A percentile compares a stretch with the other conserved stretches of the same genome.
Evolutionary conservation across 2,113 vertebrate genomes (phyloP).

Genomic region (Potamarius usumacintae): DNA sequence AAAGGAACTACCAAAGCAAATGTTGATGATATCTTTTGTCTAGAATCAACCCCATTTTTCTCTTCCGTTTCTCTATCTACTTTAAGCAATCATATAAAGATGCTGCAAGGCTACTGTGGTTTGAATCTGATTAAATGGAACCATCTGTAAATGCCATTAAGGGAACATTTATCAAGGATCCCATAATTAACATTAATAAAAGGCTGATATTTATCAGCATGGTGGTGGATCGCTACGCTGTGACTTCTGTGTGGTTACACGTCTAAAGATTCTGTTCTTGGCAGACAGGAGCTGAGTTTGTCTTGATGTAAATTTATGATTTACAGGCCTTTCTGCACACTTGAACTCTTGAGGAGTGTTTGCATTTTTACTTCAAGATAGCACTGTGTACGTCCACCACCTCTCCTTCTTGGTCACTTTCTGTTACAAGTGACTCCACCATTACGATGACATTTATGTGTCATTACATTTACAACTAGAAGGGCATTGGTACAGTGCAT

Average conservation of each 20-base stretch:
- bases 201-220: not conserved
- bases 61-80: not conserved
- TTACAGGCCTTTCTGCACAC: not conserved
- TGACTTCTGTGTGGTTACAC: not conserved
- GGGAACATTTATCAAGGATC: not conserved
- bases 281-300: not conserved
- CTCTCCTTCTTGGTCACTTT: not conserved
- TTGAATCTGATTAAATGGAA: slow-evolving; percentile 1
- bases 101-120: not conserved
- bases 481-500: too few species aligned
- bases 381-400: not conserved
- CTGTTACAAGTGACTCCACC: not conserved
- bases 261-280: not conserved
- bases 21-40: not conserved
- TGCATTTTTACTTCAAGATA: not conserved
- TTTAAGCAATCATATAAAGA: not conserved
- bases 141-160: not conserved
- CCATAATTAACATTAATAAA: slow-evolving; percentile 14
- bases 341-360: not conserved
- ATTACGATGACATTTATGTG: not conserved
- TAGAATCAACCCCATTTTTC: not conserved
- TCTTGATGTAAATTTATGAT: not conserved
- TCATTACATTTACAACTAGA: not conserved
- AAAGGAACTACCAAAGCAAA: not conserved
- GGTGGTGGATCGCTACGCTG: not conserved